Conservation (phyloP, 35 echinoderm and acorn worm genomes). For the Strongylocentrotus purpuratus region DNA sequence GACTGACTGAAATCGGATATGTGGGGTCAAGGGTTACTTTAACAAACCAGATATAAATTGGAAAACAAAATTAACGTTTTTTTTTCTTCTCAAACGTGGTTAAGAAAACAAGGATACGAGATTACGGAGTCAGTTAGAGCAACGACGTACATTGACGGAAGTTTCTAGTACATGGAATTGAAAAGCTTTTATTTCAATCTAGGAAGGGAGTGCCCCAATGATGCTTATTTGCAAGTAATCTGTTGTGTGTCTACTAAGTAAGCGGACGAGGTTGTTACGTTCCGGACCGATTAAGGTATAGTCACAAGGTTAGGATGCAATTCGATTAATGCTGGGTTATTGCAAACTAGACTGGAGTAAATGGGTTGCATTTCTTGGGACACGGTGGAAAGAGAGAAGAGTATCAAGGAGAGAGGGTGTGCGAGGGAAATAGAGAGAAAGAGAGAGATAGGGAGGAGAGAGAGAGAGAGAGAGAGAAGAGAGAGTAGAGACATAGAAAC, state of each 20-base stretch:
- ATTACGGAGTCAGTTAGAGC: too few species aligned
- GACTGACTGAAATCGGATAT: too few species aligned
- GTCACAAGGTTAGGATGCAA: background rate
- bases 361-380: background rate
- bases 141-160: too few species aligned
- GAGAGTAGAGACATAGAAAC: background rate
- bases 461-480: background rate
- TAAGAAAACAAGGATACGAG: too few species aligned
- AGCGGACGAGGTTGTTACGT: background rate
- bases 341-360: background rate
- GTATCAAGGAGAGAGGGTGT: background rate
- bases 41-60: background rate
- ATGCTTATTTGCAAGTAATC: background rate
- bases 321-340: background rate
- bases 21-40: background rate
- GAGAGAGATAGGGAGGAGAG: background rate
- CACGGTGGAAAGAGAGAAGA: background rate
- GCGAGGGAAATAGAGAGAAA: background rate
- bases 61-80: background rate
- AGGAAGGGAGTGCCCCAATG: background rate
- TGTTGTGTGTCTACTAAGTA: background rate
- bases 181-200: background rate
- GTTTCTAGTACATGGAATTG: background rate
- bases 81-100: background rate
- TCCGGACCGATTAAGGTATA: background rate